Conservation (phyloP, 2,888 invertebrate genomes). For the Xanthorhoe designata region DNA sequence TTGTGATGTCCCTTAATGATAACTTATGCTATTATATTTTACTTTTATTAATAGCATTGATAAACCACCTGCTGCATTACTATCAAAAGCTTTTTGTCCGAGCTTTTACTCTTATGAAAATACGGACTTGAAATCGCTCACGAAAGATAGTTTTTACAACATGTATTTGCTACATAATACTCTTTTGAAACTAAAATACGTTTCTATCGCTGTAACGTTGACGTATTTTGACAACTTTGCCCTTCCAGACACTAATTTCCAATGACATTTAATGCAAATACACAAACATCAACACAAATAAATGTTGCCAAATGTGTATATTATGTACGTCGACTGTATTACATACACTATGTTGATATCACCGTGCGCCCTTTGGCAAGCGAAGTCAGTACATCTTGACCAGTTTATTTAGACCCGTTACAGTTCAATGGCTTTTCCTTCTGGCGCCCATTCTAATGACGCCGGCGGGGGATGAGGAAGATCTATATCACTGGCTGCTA, state of each 20-base stretch:
- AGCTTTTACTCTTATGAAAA: too few species aligned
- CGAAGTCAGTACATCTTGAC: conserved; percentile 59
- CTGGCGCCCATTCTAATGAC: conserved; percentile 43
- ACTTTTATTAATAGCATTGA: background rate
- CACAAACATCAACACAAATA: conserved; percentile 40
- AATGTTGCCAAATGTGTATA: conserved; percentile 43
- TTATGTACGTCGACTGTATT: conserved; percentile 45
- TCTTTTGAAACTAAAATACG: conserved; percentile 1
- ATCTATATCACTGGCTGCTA: conserved; percentile 55
- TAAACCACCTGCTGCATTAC: background rate
- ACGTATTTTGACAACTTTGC: conserved; percentile 19
- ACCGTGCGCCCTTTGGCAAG: conserved; percentile 69
- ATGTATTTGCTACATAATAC: too few species aligned
- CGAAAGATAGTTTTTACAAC: too few species aligned
- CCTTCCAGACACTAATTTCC: conserved; percentile 36
- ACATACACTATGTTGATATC: conserved; percentile 48
- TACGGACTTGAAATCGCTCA: background rate
- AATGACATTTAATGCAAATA: conserved; percentile 40
- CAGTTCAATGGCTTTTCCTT: conserved; percentile 62
- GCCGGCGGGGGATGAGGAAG: conserved; percentile 55
- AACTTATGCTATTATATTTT: background rate
- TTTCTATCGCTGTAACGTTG: conserved; percentile 11
- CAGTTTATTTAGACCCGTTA: conserved; percentile 56
- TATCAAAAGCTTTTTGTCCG: background rate
- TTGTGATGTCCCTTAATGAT: background rate